phyloP scores from a whole-genome alignment of 2,888 invertebrate genomes.

The Ectropis crepuscularia region DNA sequence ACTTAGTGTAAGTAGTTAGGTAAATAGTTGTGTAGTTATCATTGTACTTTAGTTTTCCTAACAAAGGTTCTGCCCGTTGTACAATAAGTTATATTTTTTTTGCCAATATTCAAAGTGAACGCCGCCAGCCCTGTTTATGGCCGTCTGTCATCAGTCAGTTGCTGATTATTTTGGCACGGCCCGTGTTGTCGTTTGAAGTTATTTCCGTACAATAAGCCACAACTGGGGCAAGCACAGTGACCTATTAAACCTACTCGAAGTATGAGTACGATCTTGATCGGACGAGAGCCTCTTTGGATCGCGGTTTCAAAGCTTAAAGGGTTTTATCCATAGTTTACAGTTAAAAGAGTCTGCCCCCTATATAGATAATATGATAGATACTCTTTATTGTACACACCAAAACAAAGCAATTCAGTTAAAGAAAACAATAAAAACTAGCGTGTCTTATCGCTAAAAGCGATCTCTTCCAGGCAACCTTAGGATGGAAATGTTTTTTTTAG shows the following conservation, averaged over 20 bases:
- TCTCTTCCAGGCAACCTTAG: too few species aligned
- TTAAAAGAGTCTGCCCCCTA: not conserved
- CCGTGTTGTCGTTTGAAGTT: conserved; percentile 32
- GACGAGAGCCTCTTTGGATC: conserved; percentile 18
- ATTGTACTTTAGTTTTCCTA: too few species aligned
- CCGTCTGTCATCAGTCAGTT: conserved; percentile 33
- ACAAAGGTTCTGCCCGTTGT: not conserved
- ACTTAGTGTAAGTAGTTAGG: too few species aligned
- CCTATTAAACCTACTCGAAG: conserved; percentile 38
- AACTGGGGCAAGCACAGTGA: conserved; percentile 40
- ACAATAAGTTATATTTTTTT: not conserved
- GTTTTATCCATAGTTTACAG: not conserved
- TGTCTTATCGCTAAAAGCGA: too few species aligned
- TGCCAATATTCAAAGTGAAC: conserved; percentile 6
- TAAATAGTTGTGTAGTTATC: not conserved
- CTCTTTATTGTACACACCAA: not conserved
- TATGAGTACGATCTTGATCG: conserved; percentile 33
- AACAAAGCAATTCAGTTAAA: too few species aligned
- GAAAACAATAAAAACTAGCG: too few species aligned
- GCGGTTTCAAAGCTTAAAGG: conserved; percentile 8
- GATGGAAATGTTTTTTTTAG: too few species aligned
- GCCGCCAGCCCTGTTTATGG: conserved; percentile 26
- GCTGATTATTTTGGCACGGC: conserved; percentile 33
- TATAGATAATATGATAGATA: not conserved
- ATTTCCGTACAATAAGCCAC: conserved; percentile 39